A percentile compares a stretch with the other conserved stretches of the same genome.
Evolutionary conservation across 2,888 invertebrate genomes (phyloP).

Genomic region (Troglohyphantes excavatus): DNA sequence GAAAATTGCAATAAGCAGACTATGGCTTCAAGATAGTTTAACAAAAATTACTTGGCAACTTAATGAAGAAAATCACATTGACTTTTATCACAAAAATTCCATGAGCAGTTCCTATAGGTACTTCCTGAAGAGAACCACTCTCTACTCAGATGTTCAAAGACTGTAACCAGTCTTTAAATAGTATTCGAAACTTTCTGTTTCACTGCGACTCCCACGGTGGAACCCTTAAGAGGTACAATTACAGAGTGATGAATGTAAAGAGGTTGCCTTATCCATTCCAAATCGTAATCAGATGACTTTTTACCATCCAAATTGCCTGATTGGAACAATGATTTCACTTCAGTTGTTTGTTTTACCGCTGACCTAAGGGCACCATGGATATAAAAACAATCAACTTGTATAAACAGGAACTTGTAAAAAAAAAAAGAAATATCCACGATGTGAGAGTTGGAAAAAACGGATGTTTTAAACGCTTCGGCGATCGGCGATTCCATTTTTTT

Average conservation of each 20-base stretch:
- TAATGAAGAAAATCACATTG: no score
- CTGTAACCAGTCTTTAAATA: no score
- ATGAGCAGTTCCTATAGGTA: no score
- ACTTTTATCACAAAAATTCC: no score
- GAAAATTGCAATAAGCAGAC: no score
- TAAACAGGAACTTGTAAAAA: not conserved
- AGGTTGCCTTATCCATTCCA: not conserved
- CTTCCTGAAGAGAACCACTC: no score
- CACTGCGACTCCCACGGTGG: not conserved
- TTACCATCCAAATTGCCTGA: not conserved
- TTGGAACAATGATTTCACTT: not conserved
- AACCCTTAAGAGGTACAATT: not conserved
- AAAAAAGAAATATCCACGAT: not conserved
- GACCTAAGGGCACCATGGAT: not conserved
- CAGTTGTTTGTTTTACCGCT: slow-evolving; percentile 4
- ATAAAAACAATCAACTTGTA: not conserved
- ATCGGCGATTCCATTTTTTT: not conserved
- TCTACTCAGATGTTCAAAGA: no score
- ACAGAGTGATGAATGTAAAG: not conserved
- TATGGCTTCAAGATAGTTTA: no score
- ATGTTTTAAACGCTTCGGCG: not conserved
- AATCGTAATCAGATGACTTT: not conserved
- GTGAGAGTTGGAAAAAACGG: not conserved
- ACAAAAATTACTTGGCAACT: no score
- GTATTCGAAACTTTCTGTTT: no score